Evolutionary conservation across 53 echinoderm and acorn worm genomes (phyloP).

Genomic region (Henricia sp.): DNA sequence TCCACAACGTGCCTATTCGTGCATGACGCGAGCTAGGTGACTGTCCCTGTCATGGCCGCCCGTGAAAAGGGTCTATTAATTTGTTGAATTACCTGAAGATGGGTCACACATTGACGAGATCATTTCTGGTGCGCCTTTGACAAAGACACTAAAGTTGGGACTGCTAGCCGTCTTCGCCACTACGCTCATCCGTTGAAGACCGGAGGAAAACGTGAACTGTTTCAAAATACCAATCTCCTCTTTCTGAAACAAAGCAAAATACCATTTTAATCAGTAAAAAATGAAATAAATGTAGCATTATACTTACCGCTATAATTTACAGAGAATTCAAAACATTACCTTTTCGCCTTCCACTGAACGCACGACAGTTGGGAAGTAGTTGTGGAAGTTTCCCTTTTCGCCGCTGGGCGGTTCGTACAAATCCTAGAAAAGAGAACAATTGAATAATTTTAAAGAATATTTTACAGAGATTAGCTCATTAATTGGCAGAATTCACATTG

Average conservation of each 20-base stretch:
- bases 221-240: slow-evolving; percentile 89
- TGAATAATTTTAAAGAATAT: not conserved
- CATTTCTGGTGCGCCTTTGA: slow-evolving; percentile 94
- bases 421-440: slow-evolving; percentile 11
- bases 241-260: not conserved
- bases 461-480: too few species aligned
- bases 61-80: too few species aligned
- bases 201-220: slow-evolving; percentile 93
- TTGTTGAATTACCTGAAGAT: slow-evolving; percentile 77
- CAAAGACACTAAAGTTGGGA: slow-evolving; percentile 79
- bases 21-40: too few species aligned
- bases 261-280: not conserved
- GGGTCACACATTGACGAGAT: slow-evolving; percentile 76
- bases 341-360: slow-evolving; percentile 13
- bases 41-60: too few species aligned
- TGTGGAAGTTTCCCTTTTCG: slow-evolving; percentile 30
- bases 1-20: too few species aligned
- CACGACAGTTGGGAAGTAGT: slow-evolving; percentile 55
- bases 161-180: slow-evolving; percentile 75
- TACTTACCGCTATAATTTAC: not conserved
- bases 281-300: not conserved
- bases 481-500: too few species aligned
- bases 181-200: slow-evolving; percentile 95
- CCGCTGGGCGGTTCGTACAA: slow-evolving; percentile 42
- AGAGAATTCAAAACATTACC: not conserved